A percentile compares a stretch with the other conserved stretches of the same genome.
Conservation (phyloP, 2,113 vertebrate genomes). For the Plecotus auritus region DNA sequence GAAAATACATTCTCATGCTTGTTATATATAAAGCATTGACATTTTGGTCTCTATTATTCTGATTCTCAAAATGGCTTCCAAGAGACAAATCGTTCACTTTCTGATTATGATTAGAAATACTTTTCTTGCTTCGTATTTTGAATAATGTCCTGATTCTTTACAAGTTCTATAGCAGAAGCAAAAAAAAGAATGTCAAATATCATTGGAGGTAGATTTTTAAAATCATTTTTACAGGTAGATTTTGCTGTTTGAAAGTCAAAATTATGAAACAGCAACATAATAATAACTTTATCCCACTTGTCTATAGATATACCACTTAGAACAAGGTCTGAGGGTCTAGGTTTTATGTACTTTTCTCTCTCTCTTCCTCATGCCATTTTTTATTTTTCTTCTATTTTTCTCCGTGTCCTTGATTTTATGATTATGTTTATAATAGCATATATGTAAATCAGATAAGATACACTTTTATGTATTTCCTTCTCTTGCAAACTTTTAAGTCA, state of each 20-base stretch:
- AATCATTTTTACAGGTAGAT: background rate
- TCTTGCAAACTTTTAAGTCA: background rate
- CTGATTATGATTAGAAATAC: slow-evolving; percentile 12
- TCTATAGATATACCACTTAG: background rate
- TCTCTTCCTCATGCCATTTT: background rate
- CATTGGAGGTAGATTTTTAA: background rate
- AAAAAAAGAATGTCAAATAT: background rate
- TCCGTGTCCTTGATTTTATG: background rate
- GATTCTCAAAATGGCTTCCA: slow-evolving; percentile 50
- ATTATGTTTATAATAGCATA: background rate
- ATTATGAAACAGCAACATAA: background rate
- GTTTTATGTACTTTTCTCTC: background rate
- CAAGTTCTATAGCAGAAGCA: background rate
- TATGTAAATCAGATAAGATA: background rate
- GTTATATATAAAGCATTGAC: slow-evolving; percentile 65
- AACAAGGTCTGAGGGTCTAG: background rate
- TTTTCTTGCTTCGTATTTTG: slow-evolving; percentile 42
- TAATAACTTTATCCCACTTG: background rate
- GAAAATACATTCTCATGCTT: slow-evolving; percentile 62
- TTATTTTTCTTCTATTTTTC: background rate
- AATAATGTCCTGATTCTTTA: background rate
- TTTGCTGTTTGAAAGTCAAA: background rate
- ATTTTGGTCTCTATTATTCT: slow-evolving; percentile 50
- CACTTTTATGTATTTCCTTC: background rate
- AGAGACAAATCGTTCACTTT: slow-evolving; percentile 61